Conservation (phyloP, 2,797 vertebrate species). For the Craterocephalus amniculus region DNA sequence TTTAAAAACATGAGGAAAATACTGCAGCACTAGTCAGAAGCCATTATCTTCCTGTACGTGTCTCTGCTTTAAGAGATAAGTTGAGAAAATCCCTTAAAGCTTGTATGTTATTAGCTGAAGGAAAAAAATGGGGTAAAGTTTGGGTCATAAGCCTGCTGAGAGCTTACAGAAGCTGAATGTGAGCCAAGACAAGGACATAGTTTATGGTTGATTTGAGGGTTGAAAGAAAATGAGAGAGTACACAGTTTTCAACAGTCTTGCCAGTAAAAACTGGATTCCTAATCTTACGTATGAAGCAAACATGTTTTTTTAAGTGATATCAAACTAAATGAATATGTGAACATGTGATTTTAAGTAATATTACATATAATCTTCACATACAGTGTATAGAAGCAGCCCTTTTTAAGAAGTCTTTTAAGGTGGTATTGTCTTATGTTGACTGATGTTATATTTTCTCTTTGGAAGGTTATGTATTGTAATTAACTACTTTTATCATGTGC, state of each 20-base stretch:
- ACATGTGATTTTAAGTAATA: too few relatives aligned
- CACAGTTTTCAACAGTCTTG: background rate
- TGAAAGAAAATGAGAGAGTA: background rate
- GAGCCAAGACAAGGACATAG: conserved; percentile 3
- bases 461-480: too few relatives aligned
- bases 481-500: too few relatives aligned
- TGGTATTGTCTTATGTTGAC: too few relatives aligned
- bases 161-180: conserved; percentile 7
- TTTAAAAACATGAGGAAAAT: conserved; percentile 1
- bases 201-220: background rate
- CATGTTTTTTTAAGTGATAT: too few relatives aligned
- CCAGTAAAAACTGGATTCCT: background rate
- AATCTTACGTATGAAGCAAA: too few relatives aligned
- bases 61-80: conserved; percentile 35
- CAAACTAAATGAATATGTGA: too few relatives aligned
- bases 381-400: too few relatives aligned
- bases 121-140: conserved; percentile 7
- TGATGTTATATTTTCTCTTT: too few relatives aligned
- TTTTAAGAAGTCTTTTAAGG: too few relatives aligned
- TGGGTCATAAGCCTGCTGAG: background rate
- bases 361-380: too few relatives aligned
- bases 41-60: conserved; percentile 2
- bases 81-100: conserved; percentile 34
- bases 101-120: conserved; percentile 10
- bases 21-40: conserved; percentile 5